A percentile compares a stretch with the other conserved stretches of the same genome.
These are phyloP conservation scores for Hycleus phaleratus DNA, from an alignment of 1,140 invertebrate species.

Conservation along the genomic window DNA sequence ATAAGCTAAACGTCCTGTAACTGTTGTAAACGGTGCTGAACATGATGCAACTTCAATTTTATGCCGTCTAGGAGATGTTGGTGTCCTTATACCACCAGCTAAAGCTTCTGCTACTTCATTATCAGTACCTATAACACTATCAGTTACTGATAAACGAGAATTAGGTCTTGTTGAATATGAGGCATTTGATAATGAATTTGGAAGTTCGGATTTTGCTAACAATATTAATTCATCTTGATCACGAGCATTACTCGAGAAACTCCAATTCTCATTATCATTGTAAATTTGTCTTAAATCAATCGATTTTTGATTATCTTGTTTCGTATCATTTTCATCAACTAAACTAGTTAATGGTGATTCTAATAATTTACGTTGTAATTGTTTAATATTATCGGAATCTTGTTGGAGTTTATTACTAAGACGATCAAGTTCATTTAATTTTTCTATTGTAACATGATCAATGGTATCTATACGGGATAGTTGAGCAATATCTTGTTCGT, in stretches of 20 bases:
- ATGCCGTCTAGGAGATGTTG: constrained; percentile 48
- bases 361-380: constrained; percentile 61
- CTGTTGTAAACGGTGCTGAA: constrained; percentile 50
- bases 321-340: constrained; percentile 42
- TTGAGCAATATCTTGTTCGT: constrained; percentile 69
- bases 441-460: constrained; percentile 67
- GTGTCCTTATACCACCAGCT: constrained; percentile 39
- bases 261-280: constrained; percentile 62
- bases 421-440: constrained; percentile 69
- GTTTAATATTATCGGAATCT: constrained; percentile 69
- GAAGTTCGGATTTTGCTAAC: constrained; percentile 36
- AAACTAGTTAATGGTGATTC: constrained; percentile 48
- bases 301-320: constrained; percentile 56
- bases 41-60: constrained; percentile 45
- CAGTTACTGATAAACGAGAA: constrained; percentile 49
- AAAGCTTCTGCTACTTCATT: constrained; percentile 48
- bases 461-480: constrained; percentile 64
- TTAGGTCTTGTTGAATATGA: constrained; percentile 47
- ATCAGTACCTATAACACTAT: constrained; percentile 44
- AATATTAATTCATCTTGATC: constrained; percentile 50
- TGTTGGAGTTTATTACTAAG: constrained; percentile 66
- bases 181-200: constrained; percentile 24
- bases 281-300: constrained; percentile 63
- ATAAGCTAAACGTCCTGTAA: constrained; percentile 50
- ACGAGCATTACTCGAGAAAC: constrained; percentile 55